Evolutionary conservation across 2,888 invertebrate genomes (phyloP), one percentile per base, ranked within the genome.

Genomic region (Sclerodermus sp.): DNA sequence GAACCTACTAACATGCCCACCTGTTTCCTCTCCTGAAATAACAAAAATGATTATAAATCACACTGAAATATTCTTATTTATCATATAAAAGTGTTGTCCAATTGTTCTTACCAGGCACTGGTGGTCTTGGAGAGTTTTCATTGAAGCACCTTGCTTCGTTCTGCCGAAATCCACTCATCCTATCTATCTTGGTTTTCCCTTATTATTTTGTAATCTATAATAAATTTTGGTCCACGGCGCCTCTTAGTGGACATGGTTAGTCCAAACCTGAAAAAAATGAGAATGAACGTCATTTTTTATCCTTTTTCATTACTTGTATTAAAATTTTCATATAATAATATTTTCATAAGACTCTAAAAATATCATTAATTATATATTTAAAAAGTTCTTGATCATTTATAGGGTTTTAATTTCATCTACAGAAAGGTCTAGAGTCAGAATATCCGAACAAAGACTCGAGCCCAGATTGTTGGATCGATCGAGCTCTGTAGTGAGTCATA

Each of bases 71-170:
- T 23, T 17, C 39, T 12, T 40, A 40, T 41, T 16, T 41, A 12
- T n/a, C 36, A 1, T 18, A 13, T 31, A 41, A 34, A 5, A 30
- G 14, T n/a, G 1, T 41, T 40, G 34, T 23, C 23, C 12, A 42
- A 42, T 32, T 45, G 16, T 45, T 51, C 34, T 87, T 85, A 83
- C 90, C 91, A 73, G 89, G 87, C 77, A 91, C 90, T 73, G 91
- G 91, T 80, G 91, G 91, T 83, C 91, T 84, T 77, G 90, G 90
- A 79, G 87, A 85, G 82, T 87, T 87, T 79, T 86, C 85, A 79
- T 76, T 77, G 74, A 77, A 77, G 70, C 75, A 74, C 64, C 76
- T 75, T 61, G 71, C 71, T 76, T 77, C 76, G 63, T 68, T 72
- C 62, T 73, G 74, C 67, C 70, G 73, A 72, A 72, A 67, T 71